phyloP scores from a whole-genome alignment of 2,113 vertebrate species.

The Xiphias gladius region DNA sequence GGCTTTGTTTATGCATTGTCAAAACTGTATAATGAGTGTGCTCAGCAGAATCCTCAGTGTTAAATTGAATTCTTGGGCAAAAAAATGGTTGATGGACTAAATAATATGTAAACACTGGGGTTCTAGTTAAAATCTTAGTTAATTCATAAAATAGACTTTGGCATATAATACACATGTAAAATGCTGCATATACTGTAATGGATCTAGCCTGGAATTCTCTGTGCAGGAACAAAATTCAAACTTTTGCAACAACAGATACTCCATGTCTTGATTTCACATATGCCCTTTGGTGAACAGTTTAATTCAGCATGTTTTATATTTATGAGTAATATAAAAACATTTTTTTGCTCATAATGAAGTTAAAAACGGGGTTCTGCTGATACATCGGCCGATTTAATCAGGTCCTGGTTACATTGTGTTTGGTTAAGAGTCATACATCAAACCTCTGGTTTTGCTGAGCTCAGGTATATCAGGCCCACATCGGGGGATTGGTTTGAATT shows the following conservation, averaged over 20 bases:
- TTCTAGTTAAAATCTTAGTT: not conserved
- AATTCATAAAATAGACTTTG: not conserved
- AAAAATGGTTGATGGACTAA: not conserved
- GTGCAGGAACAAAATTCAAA: slow-evolving; percentile 2
- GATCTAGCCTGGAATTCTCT: slow-evolving; percentile 7
- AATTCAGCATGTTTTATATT: slow-evolving; percentile 48
- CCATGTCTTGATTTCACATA: slow-evolving; percentile 40
- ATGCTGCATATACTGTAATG: not conserved
- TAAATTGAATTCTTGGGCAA: slow-evolving; percentile 7
- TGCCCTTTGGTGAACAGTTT: slow-evolving; percentile 30
- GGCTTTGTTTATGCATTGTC: slow-evolving; percentile 23
- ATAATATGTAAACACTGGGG: not conserved
- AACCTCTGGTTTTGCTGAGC: slow-evolving; percentile 47
- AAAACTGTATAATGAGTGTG: slow-evolving; percentile 37
- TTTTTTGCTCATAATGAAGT: slow-evolving; percentile 23
- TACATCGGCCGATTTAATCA: not conserved
- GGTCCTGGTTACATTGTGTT: slow-evolving; percentile 29
- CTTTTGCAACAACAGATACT: slow-evolving; percentile 14
- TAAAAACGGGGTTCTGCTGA: not conserved
- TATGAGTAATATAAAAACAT: slow-evolving; percentile 9
- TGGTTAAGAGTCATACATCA: slow-evolving; percentile 48
- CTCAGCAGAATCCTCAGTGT: slow-evolving; percentile 37
- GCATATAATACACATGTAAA: not conserved
- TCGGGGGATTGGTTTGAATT: slow-evolving; percentile 24
- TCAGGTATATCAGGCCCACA: not conserved